Evolutionary conservation across 2,888 invertebrate genomes (phyloP), one percentile per base, ranked within the genome.

Genomic region (Osedax fenrisi): DNA sequence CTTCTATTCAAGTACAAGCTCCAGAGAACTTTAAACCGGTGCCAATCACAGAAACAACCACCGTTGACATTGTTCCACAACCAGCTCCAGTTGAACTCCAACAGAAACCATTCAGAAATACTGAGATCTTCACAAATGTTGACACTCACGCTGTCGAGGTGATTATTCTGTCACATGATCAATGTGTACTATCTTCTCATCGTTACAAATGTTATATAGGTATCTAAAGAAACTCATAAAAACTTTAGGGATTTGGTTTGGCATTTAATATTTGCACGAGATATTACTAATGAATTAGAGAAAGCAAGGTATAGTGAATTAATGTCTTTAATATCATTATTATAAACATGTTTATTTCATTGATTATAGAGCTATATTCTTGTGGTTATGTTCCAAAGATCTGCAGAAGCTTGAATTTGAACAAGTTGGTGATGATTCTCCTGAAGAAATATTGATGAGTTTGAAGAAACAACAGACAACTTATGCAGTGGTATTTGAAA

Each of bases 361-460:
- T 68, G 13, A 13, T 3, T 17, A 5, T 80, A 84, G 84, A 80
- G 84, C 84, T 26, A 83, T 84, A 27, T 84, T 84, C 81, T 81
- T 84, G 26, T 84, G 84, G 84, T 77, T 84, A 77, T 84, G 84
- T 73, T 83, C 84, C 5, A 84, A 84, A 78, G 84, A 84, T 76
- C 76, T 84, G 78, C 81, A 82, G 73, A 81, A 83, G 76, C 81
- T 84, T 79, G 80, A 82, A 73, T 84, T 84, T 78, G 81, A 82
- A 77, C 80, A 81, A 26, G 81, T 82, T 3, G 80, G 80, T 75
- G 80, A 81, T 62, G 83, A 81, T 23, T 83, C 84, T 23, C 84
- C 84, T 3, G 84, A 84, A 77, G 84, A 84, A 75, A 84, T 84
- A 27, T 79, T 84, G 26, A 82, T 84, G 81, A 84, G 82, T 24